A percentile compares a stretch with the other conserved stretches of the same genome.
These are phyloP conservation scores for Margarornis squamiger DNA, from an alignment of 2,797 vertebrate species.

Conservation along the genomic window DNA sequence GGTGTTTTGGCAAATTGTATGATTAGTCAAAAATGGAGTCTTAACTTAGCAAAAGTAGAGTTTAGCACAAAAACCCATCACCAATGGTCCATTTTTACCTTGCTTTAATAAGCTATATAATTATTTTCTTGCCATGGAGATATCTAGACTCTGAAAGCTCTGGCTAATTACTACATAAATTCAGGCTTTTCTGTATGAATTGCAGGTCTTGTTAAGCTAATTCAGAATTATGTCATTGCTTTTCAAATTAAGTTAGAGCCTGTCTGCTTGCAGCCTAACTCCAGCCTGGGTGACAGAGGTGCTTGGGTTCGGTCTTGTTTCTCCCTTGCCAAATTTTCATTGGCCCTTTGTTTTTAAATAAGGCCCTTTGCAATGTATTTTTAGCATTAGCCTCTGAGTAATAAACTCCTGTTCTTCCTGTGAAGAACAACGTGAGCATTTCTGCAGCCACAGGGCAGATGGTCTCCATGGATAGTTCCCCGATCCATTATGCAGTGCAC, in stretches of 20 bases:
- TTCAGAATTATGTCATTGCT: constrained; percentile 1
- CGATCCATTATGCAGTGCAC: not conserved
- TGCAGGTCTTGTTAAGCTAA: constrained; percentile 7
- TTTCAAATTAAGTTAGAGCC: constrained; percentile 3
- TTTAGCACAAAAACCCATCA: not conserved
- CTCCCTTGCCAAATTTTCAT: not conserved
- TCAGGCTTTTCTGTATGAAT: constrained; percentile 15
- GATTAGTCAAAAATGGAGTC: not conserved
- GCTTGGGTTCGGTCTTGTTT: not conserved
- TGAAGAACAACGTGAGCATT: not conserved
- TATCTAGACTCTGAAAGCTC: not conserved
- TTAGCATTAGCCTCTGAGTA: constrained; percentile 14
- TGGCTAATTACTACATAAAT: constrained; percentile 23
- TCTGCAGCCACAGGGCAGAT: not conserved
- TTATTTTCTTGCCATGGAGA: not conserved
- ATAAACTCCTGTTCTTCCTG: not conserved
- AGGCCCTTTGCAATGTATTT: not conserved
- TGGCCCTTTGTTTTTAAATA: not conserved
- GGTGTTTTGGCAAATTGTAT: not conserved
- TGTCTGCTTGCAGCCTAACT: not conserved
- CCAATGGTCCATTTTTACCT: not conserved
- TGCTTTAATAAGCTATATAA: not conserved
- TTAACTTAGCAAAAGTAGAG: not conserved
- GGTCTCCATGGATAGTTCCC: constrained; percentile 15
- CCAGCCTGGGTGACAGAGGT: not conserved